Evolutionary conservation across 2,797 vertebrate species (phyloP).

Genomic region (Onychomys torridus): DNA sequence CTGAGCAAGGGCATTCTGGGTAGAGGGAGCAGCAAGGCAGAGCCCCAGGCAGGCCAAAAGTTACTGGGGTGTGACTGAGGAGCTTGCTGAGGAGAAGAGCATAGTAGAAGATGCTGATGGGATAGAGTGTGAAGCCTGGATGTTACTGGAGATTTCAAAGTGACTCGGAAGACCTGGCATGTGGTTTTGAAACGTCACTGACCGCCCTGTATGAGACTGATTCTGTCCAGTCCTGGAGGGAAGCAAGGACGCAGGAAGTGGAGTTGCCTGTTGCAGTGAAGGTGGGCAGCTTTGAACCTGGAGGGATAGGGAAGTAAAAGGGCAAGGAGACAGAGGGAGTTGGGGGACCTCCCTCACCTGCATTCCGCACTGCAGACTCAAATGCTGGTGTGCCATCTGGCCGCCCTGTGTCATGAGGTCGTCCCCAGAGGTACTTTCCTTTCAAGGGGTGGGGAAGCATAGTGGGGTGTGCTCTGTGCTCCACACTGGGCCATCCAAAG

Average conservation of each 20-base stretch:
- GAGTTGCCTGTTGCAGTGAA: too few relatives aligned
- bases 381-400: neutral
- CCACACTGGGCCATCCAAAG: neutral
- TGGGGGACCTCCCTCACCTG: neutral
- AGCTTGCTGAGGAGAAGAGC: neutral
- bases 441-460: neutral
- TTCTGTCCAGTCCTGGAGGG: neutral
- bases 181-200: neutral
- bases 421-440: neutral
- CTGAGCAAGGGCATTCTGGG: neutral
- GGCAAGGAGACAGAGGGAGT: neutral
- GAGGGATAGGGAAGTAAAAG: too few relatives aligned
- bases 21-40: neutral
- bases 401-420: neutral
- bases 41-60: slow-evolving; percentile 1
- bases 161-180: neutral
- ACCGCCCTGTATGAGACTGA: neutral
- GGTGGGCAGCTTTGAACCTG: neutral
- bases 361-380: neutral
- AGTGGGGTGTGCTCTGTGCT: accelerated
- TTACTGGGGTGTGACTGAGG: neutral
- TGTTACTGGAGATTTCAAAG: neutral
- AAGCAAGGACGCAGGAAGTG: neutral
- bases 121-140: neutral
- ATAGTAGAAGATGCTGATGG: neutral